Conservation (phyloP, 2,888 invertebrate species). For the Melieria omissa region DNA sequence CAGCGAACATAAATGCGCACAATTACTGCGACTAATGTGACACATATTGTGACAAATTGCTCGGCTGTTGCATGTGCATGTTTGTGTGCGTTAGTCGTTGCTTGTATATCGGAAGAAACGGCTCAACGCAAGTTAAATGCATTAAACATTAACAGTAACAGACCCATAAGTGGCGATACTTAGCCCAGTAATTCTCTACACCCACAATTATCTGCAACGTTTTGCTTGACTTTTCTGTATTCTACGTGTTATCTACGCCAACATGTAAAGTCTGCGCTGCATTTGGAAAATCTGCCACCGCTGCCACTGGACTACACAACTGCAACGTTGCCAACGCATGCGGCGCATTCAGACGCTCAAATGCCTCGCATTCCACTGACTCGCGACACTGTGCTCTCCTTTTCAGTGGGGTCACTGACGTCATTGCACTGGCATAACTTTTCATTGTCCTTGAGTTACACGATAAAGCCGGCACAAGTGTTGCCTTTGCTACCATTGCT, state of each 20-base stretch:
- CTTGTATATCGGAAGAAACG: too few species aligned
- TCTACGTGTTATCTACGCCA: too few species aligned
- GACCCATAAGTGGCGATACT: too few species aligned
- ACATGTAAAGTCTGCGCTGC: too few species aligned
- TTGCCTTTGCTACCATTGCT: slow-evolving; percentile 43
- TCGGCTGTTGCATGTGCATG: not conserved
- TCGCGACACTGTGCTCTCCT: slow-evolving; percentile 13
- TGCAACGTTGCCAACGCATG: not conserved
- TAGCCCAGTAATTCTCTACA: too few species aligned
- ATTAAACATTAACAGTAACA: too few species aligned
- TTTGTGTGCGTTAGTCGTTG: too few species aligned
- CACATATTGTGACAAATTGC: slow-evolving; percentile 68
- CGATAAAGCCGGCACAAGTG: slow-evolving; percentile 39
- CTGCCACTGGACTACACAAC: too few species aligned
- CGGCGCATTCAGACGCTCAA: slow-evolving; percentile 1
- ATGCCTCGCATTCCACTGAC: slow-evolving; percentile 1
- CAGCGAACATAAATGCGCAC: slow-evolving; percentile 35
- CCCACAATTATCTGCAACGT: too few species aligned
- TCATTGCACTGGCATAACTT: slow-evolving; percentile 43
- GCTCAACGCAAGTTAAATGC: too few species aligned
- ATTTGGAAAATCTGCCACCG: too few species aligned
- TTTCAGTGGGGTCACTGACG: not conserved
- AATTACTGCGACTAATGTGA: slow-evolving; percentile 67
- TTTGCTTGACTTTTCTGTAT: too few species aligned
- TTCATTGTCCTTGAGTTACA: slow-evolving; percentile 46